A percentile compares a stretch with the other conserved stretches of the same genome.
Evolutionary conservation across 1,140 invertebrate genomes (phyloP).

Genomic region (Mamestra configurata): DNA sequence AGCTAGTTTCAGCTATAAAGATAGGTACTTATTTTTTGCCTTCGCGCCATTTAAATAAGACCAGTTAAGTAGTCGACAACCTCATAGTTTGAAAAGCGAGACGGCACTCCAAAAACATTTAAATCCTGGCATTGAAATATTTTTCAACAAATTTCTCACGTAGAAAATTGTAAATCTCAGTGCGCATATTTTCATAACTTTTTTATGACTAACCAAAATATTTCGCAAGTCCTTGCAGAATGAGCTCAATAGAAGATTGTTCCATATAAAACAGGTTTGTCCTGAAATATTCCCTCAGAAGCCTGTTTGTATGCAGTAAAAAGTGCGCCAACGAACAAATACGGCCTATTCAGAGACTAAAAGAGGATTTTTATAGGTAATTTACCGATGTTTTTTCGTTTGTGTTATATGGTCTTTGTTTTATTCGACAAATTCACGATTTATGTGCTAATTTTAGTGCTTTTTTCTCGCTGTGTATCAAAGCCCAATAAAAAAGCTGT

Average conservation of each 20-base stretch:
- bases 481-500: slow-evolving; percentile 38
- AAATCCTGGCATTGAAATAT: neutral
- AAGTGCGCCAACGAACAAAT: slow-evolving; percentile 34
- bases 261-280: slow-evolving; percentile 41
- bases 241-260: slow-evolving; percentile 8
- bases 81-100: no score
- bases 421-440: slow-evolving; percentile 41
- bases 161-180: neutral
- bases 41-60: no score
- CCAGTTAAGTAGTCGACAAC: no score
- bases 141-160: neutral
- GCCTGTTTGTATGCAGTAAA: slow-evolving; percentile 44
- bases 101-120: no score
- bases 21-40: no score
- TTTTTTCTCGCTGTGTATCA: slow-evolving; percentile 25
- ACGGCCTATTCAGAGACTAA: slow-evolving; percentile 25
- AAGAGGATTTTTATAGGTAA: slow-evolving; percentile 42
- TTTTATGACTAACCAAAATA: slow-evolving; percentile 1
- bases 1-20: no score
- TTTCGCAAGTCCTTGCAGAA: neutral
- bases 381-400: slow-evolving; percentile 45
- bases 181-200: neutral
- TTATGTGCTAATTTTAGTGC: slow-evolving; percentile 40
- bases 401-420: slow-evolving; percentile 48
- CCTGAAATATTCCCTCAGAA: neutral